Evolutionary conservation across 2,113 vertebrate genomes (phyloP).

Genomic region (Sinocyclocheilus anophthalmus): DNA sequence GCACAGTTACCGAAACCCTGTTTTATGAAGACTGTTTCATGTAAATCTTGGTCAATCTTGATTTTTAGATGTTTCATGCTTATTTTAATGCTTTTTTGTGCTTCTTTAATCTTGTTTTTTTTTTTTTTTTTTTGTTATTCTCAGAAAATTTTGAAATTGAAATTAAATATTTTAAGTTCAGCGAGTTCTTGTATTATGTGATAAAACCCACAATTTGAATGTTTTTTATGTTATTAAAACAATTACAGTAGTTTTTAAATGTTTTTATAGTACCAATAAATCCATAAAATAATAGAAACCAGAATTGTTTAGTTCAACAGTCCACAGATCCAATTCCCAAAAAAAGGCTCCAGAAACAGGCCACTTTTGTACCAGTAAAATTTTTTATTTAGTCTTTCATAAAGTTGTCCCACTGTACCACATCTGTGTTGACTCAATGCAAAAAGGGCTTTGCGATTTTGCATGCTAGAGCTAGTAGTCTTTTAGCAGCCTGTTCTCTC

Average conservation of each 20-base stretch:
- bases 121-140: too few relatives aligned
- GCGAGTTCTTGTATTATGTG: constrained; percentile 35
- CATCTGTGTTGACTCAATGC: constrained; percentile 40
- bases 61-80: too few relatives aligned
- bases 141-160: constrained; percentile 33
- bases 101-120: background rate
- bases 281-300: constrained; percentile 38
- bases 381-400: constrained; percentile 42
- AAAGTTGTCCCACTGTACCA: constrained; percentile 39
- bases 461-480: constrained; percentile 32
- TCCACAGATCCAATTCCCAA: constrained; percentile 43
- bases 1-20: too few relatives aligned
- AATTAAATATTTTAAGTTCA: background rate
- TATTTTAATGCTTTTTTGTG: too few relatives aligned
- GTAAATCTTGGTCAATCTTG: too few relatives aligned
- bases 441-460: constrained; percentile 32
- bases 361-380: constrained; percentile 47
- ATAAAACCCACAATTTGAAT: constrained; percentile 43
- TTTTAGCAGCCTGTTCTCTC: background rate
- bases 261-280: constrained; percentile 38
- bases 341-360: constrained; percentile 49
- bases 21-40: too few relatives aligned
- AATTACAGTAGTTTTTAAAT: too few relatives aligned
- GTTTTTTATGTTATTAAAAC: background rate
- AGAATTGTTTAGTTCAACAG: constrained; percentile 29